These are phyloP conservation scores for Sinonovacula constricta DNA, from an alignment of 1,140 invertebrate species.

Conservation along the genomic window DNA sequence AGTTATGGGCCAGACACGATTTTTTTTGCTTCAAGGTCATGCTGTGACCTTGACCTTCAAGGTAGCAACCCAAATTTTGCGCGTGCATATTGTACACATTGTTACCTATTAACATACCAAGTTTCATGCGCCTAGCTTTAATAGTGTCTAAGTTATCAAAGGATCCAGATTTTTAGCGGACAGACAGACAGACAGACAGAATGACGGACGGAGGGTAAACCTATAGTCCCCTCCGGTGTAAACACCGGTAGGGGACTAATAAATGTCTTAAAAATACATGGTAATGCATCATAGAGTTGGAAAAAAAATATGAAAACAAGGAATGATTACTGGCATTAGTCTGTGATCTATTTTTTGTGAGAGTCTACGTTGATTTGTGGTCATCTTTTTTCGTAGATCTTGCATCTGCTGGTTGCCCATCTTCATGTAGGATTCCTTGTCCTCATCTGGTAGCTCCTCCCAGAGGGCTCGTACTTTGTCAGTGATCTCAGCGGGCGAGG, in stretches of 20 bases:
- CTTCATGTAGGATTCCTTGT: slow-evolving; percentile 12
- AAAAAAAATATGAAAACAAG: too few species aligned
- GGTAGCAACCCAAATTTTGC: not conserved
- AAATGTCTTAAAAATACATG: too few species aligned
- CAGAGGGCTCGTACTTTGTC: slow-evolving; percentile 2
- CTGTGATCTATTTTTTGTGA: not conserved
- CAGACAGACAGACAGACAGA: not conserved
- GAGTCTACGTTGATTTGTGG: not conserved
- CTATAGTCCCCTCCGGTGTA: not conserved
- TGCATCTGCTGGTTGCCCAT: slow-evolving; percentile 24
- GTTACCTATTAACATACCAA: not conserved
- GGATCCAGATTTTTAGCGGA: not conserved
- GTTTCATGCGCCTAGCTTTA: not conserved
- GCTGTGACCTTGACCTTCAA: not conserved
- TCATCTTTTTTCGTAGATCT: not conserved
- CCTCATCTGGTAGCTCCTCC: slow-evolving; percentile 30
- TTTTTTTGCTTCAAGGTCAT: too few species aligned
- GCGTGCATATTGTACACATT: not conserved
- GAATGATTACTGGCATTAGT: not conserved
- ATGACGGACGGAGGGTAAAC: not conserved
- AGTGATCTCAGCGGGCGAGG: slow-evolving; percentile 25
- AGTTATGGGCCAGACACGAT: too few species aligned
- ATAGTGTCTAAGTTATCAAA: not conserved
- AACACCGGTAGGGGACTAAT: too few species aligned
- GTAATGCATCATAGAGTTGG: too few species aligned